Base-by-base conservation (phyloP, 2,797 vertebrate genomes). In the Amazona finschi region DNA sequence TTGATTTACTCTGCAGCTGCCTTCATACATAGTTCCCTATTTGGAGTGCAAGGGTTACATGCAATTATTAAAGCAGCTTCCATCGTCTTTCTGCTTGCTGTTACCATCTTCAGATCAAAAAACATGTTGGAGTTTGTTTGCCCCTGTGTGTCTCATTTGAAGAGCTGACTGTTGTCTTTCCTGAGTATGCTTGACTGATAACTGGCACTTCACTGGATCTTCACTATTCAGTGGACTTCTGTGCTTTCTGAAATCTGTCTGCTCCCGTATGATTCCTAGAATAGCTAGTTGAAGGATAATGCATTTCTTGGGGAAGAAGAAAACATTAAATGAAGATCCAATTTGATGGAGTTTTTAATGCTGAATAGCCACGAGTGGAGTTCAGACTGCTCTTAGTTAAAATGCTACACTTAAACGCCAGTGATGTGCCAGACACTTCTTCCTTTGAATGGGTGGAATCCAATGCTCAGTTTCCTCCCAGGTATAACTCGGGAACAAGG, bases 121-220 rank as follows among this genome's bases (percentile, higher is more conserved):
- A 36, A 7, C 7, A 1, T 61, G 8, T 8, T 84, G 22, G 36
- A 15, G 10, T 61, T 75, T 61, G 27, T 38, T 57, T 69, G 16
- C 14, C 12, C 0, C 0, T 66, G 31, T 46, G 15, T 77, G 41
- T 28, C 52, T 87, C 12, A 1, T 73, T 76, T 75, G 25, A 18
- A 72, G 67, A 69, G 10, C 33, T 65, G 62, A 8, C 36, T 10
- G 10, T 55, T 78, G 25, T 44, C 22, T 81, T 87, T 53, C 27
- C 49, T 21, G 44, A 41, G 25, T 31, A 0, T 15, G 19, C 15
- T 85, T 0, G 1, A 3, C 17, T 61, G n/a, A 4, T 53, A 50
- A 9, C 53, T 60, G 61, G 21, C 11, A 25, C 19, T 66, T 41
- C 25, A 15, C 5, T 79, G 44, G 6, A 33, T 65, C 53, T 61